Conservation (phyloP, 2,113 vertebrate species). For the Potamarius usumacintae region DNA sequence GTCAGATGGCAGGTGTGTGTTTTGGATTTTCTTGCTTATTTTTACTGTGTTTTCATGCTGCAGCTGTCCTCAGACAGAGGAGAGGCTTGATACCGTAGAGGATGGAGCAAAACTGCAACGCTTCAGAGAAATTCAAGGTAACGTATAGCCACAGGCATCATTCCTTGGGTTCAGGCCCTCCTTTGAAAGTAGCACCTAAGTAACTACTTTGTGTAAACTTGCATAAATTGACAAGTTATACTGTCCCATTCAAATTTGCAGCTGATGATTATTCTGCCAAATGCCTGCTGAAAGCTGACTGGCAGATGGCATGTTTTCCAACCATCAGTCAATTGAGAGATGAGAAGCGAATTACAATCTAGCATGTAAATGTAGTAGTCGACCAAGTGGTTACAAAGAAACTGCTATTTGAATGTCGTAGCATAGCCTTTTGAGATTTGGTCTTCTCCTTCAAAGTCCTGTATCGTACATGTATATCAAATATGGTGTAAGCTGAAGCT, state of each 20-base stretch:
- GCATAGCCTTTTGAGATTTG: not conserved
- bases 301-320: not conserved
- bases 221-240: not conserved
- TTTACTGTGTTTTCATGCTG: not conserved
- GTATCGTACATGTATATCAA: no score
- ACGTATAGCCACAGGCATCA: slow-evolving; percentile 9
- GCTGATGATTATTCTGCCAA: not conserved
- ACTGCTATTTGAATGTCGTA: not conserved
- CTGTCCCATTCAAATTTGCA: not conserved
- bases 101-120: slow-evolving; percentile 76
- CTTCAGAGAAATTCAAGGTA: slow-evolving; percentile 89
- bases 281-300: not conserved
- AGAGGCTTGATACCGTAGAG: slow-evolving; percentile 77
- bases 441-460: no score
- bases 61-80: slow-evolving; percentile 88
- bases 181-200: not conserved
- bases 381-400: not conserved
- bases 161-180: not conserved
- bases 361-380: not conserved
- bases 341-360: not conserved
- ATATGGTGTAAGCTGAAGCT: no score
- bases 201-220: not conserved
- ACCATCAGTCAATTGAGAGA: not conserved
- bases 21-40: not conserved
- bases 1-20: not conserved